Evolutionary conservation across 2,113 vertebrate genomes (phyloP).

Genomic region (Elachura formosa): DNA sequence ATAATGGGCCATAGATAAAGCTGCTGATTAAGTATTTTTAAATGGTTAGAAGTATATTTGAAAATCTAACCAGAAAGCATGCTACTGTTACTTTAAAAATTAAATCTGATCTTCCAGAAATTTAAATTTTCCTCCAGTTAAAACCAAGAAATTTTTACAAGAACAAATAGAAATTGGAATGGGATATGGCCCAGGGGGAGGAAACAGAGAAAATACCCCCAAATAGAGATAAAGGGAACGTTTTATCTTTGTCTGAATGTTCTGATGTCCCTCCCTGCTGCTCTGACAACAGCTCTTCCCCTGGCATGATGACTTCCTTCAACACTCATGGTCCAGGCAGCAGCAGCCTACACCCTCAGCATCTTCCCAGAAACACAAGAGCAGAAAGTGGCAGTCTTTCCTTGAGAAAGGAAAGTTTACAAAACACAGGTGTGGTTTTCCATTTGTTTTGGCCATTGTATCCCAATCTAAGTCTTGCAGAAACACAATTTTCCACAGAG

Average conservation of each 20-base stretch:
- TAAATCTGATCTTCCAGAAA: not conserved
- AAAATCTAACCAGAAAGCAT: not conserved
- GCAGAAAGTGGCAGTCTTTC: not conserved
- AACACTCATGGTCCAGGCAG: not conserved
- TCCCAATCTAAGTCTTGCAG: not conserved
- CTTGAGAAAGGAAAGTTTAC: not conserved
- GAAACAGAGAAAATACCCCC: not conserved
- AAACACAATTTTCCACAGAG: not conserved
- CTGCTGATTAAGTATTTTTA: slow-evolving; percentile 11
- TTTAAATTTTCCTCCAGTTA: not conserved
- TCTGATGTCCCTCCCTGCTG: not conserved
- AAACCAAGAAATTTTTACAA: not conserved
- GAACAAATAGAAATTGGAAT: not conserved
- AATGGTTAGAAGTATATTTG: not conserved
- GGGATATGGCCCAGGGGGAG: not conserved
- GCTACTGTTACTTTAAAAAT: not conserved
- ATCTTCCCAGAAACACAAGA: not conserved
- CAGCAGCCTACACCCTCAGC: not conserved
- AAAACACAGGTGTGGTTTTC: not conserved
- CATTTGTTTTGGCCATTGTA: not conserved
- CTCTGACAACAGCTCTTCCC: not conserved
- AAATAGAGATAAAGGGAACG: not conserved
- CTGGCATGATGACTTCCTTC: not conserved
- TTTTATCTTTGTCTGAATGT: not conserved
- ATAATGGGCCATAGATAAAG: not conserved